Conservation (phyloP, 2,888 invertebrate genomes). For the Rapana venosa region DNA sequence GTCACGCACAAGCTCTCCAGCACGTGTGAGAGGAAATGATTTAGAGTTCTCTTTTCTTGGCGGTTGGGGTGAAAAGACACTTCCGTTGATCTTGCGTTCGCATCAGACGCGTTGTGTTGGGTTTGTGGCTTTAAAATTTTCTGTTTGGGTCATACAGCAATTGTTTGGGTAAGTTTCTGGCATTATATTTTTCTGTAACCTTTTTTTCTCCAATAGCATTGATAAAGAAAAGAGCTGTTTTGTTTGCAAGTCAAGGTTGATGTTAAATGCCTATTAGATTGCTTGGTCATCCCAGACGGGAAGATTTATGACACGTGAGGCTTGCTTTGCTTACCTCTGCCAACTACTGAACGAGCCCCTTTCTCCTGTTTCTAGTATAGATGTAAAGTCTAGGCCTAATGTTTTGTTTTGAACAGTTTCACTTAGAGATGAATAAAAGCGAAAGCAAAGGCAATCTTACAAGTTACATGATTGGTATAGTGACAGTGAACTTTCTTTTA, state of each 20-base stretch:
- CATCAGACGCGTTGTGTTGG: not conserved
- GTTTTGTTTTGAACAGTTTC: too few relatives aligned
- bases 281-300: not conserved
- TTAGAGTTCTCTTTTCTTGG: not conserved
- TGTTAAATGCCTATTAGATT: not conserved
- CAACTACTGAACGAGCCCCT: too few relatives aligned
- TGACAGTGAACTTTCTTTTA: too few relatives aligned
- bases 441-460: too few relatives aligned
- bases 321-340: not conserved
- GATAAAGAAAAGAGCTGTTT: not conserved
- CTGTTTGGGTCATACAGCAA: not conserved
- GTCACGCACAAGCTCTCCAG: not conserved
- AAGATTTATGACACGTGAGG: not conserved
- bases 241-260: not conserved
- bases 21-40: conserved; percentile 16
- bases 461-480: too few relatives aligned
- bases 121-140: not conserved
- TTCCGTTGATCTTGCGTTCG: not conserved
- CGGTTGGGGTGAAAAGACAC: not conserved
- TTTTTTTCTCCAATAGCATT: not conserved
- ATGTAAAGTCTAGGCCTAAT: too few relatives aligned
- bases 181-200: not conserved
- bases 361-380: too few relatives aligned
- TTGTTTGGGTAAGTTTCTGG: not conserved
- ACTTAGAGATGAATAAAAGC: too few relatives aligned